phyloP scores from a whole-genome alignment of 2,888 invertebrate species.

The Agrotis segetum region DNA sequence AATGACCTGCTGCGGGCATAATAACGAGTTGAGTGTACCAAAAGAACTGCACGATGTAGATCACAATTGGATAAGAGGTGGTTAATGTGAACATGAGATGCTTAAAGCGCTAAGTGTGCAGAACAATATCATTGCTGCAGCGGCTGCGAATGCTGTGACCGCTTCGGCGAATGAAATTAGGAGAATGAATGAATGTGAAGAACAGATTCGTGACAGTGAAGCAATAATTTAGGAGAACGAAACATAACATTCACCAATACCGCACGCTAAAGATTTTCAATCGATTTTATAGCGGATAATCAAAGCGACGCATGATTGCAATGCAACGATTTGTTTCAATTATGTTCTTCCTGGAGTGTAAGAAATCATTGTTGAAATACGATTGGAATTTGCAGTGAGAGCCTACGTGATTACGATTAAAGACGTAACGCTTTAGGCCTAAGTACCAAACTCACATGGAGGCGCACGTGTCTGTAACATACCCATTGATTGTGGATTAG shows the following conservation, averaged over 20 bases:
- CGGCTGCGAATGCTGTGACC: background rate
- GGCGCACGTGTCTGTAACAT: constrained; percentile 46
- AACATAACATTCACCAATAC: background rate
- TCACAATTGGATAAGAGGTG: constrained; percentile 43
- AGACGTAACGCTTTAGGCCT: constrained; percentile 14
- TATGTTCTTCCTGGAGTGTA: constrained; percentile 3
- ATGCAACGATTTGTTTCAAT: background rate
- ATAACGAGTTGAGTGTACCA: constrained; percentile 41
- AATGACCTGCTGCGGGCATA: constrained; percentile 18
- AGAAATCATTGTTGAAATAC: constrained; percentile 27
- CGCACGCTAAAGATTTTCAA: background rate
- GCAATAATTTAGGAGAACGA: background rate
- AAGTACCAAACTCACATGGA: constrained; percentile 43
- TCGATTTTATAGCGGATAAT: background rate
- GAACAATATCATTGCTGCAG: constrained; percentile 35
- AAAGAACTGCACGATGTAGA: constrained; percentile 47
- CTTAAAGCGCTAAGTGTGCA: constrained; percentile 32
- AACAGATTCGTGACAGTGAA: background rate
- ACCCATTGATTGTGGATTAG: constrained; percentile 53
- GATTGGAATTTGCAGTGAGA: constrained; percentile 2
- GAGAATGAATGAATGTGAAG: constrained; percentile 15
- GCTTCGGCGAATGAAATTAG: constrained; percentile 18
- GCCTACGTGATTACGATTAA: constrained; percentile 4
- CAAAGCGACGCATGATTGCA: background rate
- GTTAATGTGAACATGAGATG: constrained; percentile 51